phyloP scores from a whole-genome alignment of 2,113 vertebrate genomes.

The Actenoides lindsayi region DNA sequence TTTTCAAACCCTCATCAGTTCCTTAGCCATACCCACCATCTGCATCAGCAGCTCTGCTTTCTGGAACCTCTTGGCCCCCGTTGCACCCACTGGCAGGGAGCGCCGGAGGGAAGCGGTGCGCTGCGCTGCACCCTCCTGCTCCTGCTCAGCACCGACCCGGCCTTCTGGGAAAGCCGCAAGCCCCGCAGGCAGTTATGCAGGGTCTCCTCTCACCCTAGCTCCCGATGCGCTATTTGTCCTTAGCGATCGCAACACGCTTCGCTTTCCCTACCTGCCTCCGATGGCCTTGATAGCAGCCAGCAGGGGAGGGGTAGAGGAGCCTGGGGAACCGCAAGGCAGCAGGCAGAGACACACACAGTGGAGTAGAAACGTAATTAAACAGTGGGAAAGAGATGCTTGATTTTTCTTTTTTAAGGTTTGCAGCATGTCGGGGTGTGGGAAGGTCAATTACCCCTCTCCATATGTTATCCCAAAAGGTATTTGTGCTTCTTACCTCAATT shows the following conservation, averaged over 20 bases:
- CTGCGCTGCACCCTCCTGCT: background rate
- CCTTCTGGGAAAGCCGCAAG: background rate
- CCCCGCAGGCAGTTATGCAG: background rate
- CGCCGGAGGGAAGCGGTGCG: too few species aligned
- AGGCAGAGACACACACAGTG: background rate
- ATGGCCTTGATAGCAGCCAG: background rate
- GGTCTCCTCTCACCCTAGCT: background rate
- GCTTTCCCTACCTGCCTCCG: background rate
- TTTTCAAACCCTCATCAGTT: rapidly evolving
- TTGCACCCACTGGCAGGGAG: background rate
- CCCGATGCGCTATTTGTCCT: rapidly evolving
- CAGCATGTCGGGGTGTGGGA: background rate
- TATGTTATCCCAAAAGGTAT: background rate
- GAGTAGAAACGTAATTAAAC: background rate
- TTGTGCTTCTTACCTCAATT: constrained; percentile 38
- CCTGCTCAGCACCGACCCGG: rapidly evolving
- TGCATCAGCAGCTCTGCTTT: background rate
- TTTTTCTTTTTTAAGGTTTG: background rate
- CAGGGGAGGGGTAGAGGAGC: background rate
- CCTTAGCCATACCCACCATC: rapidly evolving
- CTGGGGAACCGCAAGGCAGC: background rate
- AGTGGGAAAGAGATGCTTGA: background rate
- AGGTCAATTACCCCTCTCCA: constrained; percentile 45
- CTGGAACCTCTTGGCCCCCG: rapidly evolving
- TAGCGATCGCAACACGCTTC: background rate